These are phyloP conservation scores for Sapajus apella DNA, from an alignment of 2,113 vertebrate genomes.

Conservation along the genomic window DNA sequence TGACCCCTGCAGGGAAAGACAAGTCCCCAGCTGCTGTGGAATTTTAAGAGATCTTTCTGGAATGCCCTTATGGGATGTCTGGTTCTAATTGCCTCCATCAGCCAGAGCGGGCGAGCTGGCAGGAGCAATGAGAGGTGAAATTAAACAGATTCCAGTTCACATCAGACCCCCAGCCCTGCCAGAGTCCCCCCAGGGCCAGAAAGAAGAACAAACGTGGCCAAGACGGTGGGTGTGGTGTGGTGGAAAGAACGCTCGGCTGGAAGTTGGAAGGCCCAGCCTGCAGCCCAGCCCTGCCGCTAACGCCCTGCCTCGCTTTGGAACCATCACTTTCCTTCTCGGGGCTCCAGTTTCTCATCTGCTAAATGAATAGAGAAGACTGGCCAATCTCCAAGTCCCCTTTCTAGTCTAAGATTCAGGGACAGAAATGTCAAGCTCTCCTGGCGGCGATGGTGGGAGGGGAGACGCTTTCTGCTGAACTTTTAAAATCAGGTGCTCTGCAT, in stretches of 20 bases:
- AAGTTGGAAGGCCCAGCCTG: not conserved
- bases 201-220: conserved; percentile 65
- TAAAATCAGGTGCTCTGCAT: not conserved
- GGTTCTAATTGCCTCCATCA: conserved; percentile 75
- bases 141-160: conserved; percentile 77
- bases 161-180: conserved; percentile 70
- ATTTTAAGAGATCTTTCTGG: conserved; percentile 74
- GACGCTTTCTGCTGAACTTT: conserved; percentile 11
- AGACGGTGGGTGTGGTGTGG: conserved; percentile 6
- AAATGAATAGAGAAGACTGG: not conserved
- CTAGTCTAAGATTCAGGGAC: not conserved
- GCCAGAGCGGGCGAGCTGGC: conserved; percentile 46
- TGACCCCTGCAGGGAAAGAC: conserved; percentile 74
- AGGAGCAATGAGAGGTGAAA: conserved; percentile 77
- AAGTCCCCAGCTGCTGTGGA: conserved; percentile 73
- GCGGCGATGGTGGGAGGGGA: no score
- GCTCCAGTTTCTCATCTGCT: not conserved
- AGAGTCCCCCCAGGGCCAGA: conserved; percentile 53
- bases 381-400: not conserved
- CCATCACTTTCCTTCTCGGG: not conserved
- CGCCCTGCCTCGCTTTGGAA: not conserved
- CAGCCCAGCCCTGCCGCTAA: fast-evolving
- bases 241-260: conserved; percentile 12
- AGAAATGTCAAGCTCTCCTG: not conserved
- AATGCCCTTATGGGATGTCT: conserved; percentile 78